Evolutionary conservation across 2,113 vertebrate species (phyloP).

Genomic region (Lagopus muta): DNA sequence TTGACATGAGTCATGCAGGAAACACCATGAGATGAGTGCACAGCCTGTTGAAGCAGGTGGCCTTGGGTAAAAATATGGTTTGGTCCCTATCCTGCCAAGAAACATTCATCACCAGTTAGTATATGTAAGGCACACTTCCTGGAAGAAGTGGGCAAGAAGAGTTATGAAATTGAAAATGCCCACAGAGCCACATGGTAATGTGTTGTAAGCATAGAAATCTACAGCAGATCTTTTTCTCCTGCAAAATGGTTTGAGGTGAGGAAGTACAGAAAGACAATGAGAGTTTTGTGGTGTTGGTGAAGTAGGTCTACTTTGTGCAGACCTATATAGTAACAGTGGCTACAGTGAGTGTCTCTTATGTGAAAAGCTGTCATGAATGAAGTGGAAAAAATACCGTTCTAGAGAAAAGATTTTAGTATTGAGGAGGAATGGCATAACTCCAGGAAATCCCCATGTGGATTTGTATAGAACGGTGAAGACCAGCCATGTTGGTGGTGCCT

Average conservation of each 20-base stretch:
- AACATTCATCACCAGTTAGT: background rate
- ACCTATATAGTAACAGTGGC: no score
- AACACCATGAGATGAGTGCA: rapidly evolving
- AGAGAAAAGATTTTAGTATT: background rate
- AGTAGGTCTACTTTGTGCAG: background rate
- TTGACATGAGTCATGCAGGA: background rate
- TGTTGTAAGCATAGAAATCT: background rate
- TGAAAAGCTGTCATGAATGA: background rate
- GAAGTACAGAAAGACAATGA: background rate
- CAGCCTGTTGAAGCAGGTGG: background rate
- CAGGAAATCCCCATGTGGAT: background rate
- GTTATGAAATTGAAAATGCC: background rate
- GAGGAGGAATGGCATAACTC: background rate
- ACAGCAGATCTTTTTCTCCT: background rate
- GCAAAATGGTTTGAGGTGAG: background rate
- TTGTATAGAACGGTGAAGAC: background rate
- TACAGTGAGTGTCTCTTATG: background rate
- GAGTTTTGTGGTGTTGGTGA: background rate
- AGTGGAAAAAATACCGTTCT: background rate
- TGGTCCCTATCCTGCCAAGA: background rate
- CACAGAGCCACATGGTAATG: rapidly evolving
- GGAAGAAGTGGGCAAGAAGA: background rate
- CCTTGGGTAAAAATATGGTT: background rate
- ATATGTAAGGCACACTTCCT: background rate
- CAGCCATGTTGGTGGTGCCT: rapidly evolving